Conservation (phyloP, 2,113 vertebrate genomes). For the Apeltes quadracus region DNA sequence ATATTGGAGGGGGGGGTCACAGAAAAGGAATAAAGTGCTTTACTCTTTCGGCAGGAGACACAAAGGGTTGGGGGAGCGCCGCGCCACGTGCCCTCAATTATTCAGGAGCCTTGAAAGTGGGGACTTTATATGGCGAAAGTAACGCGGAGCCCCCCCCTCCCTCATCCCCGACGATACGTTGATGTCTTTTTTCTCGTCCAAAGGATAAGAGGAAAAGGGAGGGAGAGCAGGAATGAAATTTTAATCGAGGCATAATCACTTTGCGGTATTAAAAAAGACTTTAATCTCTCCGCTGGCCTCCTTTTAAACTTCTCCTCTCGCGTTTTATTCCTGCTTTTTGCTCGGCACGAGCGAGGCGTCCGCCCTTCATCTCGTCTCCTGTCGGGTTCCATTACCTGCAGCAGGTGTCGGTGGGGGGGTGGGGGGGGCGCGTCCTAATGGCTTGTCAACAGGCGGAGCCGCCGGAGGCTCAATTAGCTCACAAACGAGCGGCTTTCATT, state of each 20-base stretch:
- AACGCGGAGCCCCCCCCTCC: constrained; percentile 37
- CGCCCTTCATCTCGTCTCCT: constrained; percentile 53
- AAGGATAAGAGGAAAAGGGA: not conserved
- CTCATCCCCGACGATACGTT: constrained; percentile 41
- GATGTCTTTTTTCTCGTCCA: constrained; percentile 42
- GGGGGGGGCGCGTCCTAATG: constrained; percentile 47
- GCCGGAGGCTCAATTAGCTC: constrained; percentile 55
- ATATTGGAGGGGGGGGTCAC: too few relatives aligned
- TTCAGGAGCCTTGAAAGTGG: constrained; percentile 57
- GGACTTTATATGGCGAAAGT: constrained; percentile 58
- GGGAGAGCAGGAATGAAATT: constrained; percentile 14
- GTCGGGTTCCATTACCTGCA: constrained; percentile 56
- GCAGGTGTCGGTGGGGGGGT: constrained; percentile 26
- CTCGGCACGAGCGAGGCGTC: too few relatives aligned
- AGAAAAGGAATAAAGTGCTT: too few relatives aligned
- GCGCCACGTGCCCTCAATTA: constrained; percentile 63
- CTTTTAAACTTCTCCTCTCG: constrained; percentile 18
- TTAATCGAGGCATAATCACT: constrained; percentile 54
- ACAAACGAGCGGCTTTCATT: constrained; percentile 62
- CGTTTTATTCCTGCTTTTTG: too few relatives aligned
- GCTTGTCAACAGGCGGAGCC: constrained; percentile 49
- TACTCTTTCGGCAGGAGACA: too few relatives aligned
- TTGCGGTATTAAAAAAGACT: constrained; percentile 51
- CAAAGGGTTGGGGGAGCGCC: not conserved
- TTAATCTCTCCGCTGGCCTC: constrained; percentile 27